Evolutionary conservation across 1,140 invertebrate genomes (phyloP).

Genomic region (Zeugodacus cucurbitae): DNA sequence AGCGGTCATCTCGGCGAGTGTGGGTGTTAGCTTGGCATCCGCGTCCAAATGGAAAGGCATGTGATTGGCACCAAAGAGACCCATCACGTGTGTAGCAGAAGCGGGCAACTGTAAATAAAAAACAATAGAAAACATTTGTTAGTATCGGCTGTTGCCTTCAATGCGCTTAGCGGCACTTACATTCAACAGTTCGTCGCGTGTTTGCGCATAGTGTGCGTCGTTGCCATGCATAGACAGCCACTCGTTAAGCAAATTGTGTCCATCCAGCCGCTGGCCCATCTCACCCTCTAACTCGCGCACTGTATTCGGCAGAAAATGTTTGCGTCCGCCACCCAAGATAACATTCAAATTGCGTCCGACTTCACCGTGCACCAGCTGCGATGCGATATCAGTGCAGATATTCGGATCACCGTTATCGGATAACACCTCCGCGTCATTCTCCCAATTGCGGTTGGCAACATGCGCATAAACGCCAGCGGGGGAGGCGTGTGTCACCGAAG

Average conservation of each 20-base stretch:
- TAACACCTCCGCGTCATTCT: constrained; percentile 74
- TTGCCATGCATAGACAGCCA: constrained; percentile 70
- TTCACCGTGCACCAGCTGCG: constrained; percentile 76
- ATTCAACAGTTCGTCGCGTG: constrained; percentile 68
- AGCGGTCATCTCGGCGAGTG: constrained; percentile 80
- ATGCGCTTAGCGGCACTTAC: constrained; percentile 53
- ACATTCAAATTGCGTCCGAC: constrained; percentile 75
- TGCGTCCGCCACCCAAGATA: constrained; percentile 79
- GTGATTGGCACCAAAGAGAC: constrained; percentile 69
- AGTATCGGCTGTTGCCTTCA: background rate
- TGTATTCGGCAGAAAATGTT: constrained; percentile 71
- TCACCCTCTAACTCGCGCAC: constrained; percentile 67
- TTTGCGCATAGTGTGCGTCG: constrained; percentile 73
- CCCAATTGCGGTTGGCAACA: constrained; percentile 79
- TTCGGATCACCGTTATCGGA: constrained; percentile 55
- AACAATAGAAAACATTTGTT: background rate
- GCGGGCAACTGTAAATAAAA: constrained; percentile 51
- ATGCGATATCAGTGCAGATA: constrained; percentile 77
- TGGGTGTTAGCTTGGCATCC: constrained; percentile 70
- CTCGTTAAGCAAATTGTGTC: constrained; percentile 78
- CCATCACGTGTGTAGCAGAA: constrained; percentile 66
- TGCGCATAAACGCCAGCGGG: constrained; percentile 81
- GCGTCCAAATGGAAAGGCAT: constrained; percentile 69
- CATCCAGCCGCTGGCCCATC: constrained; percentile 71
- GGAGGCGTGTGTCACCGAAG: constrained; percentile 83